phyloP scores from a whole-genome alignment of 2,888 invertebrate species.

The Xestia xanthographa region DNA sequence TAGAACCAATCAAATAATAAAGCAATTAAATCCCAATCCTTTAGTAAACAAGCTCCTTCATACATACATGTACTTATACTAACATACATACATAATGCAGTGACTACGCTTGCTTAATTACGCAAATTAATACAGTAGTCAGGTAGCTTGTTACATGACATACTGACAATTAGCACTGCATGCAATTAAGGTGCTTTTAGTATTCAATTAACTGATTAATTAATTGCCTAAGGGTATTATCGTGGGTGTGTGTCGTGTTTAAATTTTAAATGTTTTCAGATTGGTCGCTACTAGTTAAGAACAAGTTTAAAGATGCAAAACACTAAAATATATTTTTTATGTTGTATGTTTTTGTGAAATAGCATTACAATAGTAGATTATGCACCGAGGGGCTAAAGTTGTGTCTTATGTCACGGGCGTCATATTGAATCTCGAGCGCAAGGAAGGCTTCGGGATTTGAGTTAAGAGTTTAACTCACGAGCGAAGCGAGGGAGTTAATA shows the following conservation, averaged over 20 bases:
- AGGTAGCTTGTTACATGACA: constrained; percentile 43
- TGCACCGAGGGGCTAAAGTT: too few species aligned
- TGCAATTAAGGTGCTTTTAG: constrained; percentile 45
- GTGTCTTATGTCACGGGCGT: too few species aligned
- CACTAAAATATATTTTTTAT: too few species aligned
- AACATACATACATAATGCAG: constrained; percentile 35
- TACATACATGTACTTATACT: constrained; percentile 20
- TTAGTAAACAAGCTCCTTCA: constrained; percentile 20
- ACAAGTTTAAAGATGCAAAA: background rate
- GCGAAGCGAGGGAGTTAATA: too few species aligned
- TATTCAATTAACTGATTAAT: constrained; percentile 53
- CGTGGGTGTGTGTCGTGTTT: constrained; percentile 24
- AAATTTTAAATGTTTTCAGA: background rate
- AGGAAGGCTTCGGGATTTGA: too few species aligned
- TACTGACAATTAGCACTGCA: constrained; percentile 58
- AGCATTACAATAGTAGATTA: too few species aligned
- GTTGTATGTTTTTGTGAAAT: too few species aligned
- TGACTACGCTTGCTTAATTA: constrained; percentile 40
- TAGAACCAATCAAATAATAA: constrained; percentile 34
- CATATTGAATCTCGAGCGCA: too few species aligned
- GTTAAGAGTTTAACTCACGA: too few species aligned
- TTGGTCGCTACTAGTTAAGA: background rate
- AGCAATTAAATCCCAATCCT: constrained; percentile 38
- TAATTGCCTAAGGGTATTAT: constrained; percentile 1
- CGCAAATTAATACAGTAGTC: constrained; percentile 60